A percentile compares a stretch with the other conserved stretches of the same genome.
These are phyloP conservation scores for Zelostemma sp. DNA, from an alignment of 1,140 invertebrate genomes.

Conservation along the genomic window DNA sequence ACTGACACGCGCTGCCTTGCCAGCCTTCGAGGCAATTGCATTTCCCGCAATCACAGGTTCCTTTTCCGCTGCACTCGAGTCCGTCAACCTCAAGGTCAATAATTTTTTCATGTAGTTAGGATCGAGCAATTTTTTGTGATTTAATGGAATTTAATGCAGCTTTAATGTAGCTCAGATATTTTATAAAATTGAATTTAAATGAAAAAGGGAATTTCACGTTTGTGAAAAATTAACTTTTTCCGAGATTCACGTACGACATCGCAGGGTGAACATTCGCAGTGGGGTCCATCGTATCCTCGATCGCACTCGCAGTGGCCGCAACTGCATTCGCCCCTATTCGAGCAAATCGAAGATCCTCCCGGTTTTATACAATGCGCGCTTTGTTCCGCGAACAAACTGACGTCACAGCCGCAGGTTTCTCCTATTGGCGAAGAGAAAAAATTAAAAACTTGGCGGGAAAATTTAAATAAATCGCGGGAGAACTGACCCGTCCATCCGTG, in stretches of 20 bases:
- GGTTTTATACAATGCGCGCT: conserved; percentile 36
- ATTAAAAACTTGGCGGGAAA: too few species aligned
- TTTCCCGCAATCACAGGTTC: conserved; percentile 46
- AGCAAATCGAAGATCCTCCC: conserved; percentile 32
- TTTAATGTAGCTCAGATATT: too few species aligned
- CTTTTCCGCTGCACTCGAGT: conserved; percentile 48
- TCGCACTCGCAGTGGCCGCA: conserved; percentile 52
- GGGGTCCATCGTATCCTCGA: conserved; percentile 46
- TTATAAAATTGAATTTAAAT: too few species aligned
- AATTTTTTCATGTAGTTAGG: too few species aligned
- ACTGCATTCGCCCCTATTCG: conserved; percentile 50
- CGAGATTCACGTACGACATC: conserved; percentile 41
- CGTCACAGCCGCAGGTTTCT: conserved; percentile 50
- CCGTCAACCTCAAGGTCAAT: conserved; percentile 37
- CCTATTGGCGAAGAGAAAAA: conserved; percentile 22
- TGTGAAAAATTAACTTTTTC: too few species aligned
- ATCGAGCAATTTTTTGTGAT: too few species aligned
- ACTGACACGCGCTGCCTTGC: conserved; percentile 50
- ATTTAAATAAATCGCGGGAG: too few species aligned
- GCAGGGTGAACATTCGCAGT: conserved; percentile 52
- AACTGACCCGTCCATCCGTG: conserved; percentile 21
- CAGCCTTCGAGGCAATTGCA: conserved; percentile 51
- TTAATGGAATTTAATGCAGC: too few species aligned
- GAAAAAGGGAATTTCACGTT: too few species aligned
- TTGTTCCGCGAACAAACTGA: conserved; percentile 33